Evolutionary conservation across 2,888 invertebrate genomes (phyloP), one percentile per base, ranked within the genome.

Genomic region (Apamea sordens): DNA sequence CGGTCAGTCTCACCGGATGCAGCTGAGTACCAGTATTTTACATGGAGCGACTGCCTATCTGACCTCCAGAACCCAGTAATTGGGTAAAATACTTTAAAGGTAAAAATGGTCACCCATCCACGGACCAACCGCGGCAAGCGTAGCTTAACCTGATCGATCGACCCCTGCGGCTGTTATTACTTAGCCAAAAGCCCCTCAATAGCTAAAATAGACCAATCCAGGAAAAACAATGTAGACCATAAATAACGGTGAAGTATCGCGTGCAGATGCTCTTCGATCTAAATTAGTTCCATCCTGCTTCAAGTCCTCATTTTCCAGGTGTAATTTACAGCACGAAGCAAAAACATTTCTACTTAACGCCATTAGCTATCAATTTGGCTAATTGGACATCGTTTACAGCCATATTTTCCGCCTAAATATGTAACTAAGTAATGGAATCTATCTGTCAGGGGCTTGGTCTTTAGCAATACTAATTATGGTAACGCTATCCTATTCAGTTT

Each of bases 291-390:
- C 87, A 88, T 91, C 88, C 89, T 89, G 90, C 80, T 81, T 83
- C 87, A 90, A 91, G 89, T 89, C 90, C 91, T 84, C 86, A 92
- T 91, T 91, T 86, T 88, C 88, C 79, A 88, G 73, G 86, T 80
- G 88, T 91, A 89, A 92, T 90, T 92, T 89, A 92, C 86, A 76
- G 76, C 77, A 65, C 61, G 61, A 77, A 65, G 63, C 81, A 76
- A 67, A 77, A 85, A 81, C 85, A 86, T 83, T 85, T 86, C 87
- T 84, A 89, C 85, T 88, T 86, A 87, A 80, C 81, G 79, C 86
- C 88, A 92, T 91, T 92, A 90, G 89, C 89, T 83, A 90, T 87
- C 92, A 93, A 93, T 94, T 87, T 92, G 87, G 87, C 89, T 93
- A 93, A 94, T 92, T 93, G 90, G 74, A 73, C 81, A 82, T 79